phyloP scores from a whole-genome alignment of 2,113 vertebrate species.

The Paramisgurnus dabryanus region DNA sequence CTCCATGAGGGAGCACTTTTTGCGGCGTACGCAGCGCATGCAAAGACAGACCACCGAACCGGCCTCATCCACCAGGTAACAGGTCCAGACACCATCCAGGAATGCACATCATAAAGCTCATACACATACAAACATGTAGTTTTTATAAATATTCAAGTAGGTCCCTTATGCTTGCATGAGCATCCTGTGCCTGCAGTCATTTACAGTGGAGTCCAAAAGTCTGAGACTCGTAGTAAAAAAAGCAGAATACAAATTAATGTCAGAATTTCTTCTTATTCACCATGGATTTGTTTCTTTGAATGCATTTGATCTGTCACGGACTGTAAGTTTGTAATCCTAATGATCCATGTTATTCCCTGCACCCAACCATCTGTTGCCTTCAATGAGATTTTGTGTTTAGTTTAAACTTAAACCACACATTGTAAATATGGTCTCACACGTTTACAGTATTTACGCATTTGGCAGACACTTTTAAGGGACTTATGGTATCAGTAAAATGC shows the following conservation, averaged over 20 bases:
- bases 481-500: neutral
- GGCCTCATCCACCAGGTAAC: constrained; percentile 85
- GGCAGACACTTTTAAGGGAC: neutral
- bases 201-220: constrained; percentile 73
- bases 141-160: neutral
- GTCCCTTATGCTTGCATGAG: neutral
- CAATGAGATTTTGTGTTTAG: too few species aligned
- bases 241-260: too few species aligned
- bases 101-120: constrained; percentile 84
- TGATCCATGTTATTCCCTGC: too few species aligned
- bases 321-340: too few species aligned
- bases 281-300: too few species aligned
- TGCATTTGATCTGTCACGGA: too few species aligned
- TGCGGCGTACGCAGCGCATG: constrained; percentile 81
- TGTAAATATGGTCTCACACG: too few species aligned
- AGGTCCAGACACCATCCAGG: constrained; percentile 72
- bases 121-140: neutral
- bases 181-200: neutral
- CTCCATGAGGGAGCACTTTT: constrained; percentile 84
- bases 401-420: too few species aligned
- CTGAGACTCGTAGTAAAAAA: too few species aligned
- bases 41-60: constrained; percentile 87
- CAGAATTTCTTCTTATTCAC: too few species aligned
- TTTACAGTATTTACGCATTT: neutral
- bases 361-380: too few species aligned